Base-by-base conservation (phyloP, 2,113 vertebrate species). In the Canis aureus region DNA sequence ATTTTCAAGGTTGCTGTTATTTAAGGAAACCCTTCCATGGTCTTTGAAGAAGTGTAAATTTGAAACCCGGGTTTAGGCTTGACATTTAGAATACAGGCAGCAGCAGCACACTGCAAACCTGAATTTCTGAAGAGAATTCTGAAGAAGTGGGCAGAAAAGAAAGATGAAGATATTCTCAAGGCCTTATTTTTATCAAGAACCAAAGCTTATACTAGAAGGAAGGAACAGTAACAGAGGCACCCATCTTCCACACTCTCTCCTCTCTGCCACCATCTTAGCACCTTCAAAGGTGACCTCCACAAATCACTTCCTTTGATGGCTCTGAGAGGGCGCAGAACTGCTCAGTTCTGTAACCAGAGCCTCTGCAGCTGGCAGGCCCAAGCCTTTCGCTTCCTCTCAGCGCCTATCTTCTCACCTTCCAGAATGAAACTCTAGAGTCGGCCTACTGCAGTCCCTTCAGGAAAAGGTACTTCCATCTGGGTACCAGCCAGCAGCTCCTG, bases 331-430 rank as follows among this genome's bases (percentile, higher is more conserved):
- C 20, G 89, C 43, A 9, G 0, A 3, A 20, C 96, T 85, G 80
- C 96, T 98, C 95, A 81, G 79, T 95, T 97, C 93, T 97, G 98
- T 98, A 99, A 99, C 95, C 5, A 1, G 98, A 99, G 98, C 98
- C 66, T 89, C 78, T 88, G 97, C 98, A 98, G 98, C 98, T 99
- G 98, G 96, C 91, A 76, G 94, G 94, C 84, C 98, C 67, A 79
- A 98, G 98, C 98, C 98, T 96, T 97, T 96, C 95, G 94, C 98
- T 99, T 99, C 99, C 98, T 97, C 98, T 97, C 84, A 0, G 2
- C 0, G 84, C 97, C 98, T 98, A 96, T 82, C 98, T 97, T 96
- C 98, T 99, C 97, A 90, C 97, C 98, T 98, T 98, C 98, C 98
- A 98, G 98, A 97, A 64, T 96, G 98, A 98, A 99, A 98, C 96